Evolutionary conservation across 2,797 vertebrate species (phyloP).

Genomic region (Pangasius djambal): DNA sequence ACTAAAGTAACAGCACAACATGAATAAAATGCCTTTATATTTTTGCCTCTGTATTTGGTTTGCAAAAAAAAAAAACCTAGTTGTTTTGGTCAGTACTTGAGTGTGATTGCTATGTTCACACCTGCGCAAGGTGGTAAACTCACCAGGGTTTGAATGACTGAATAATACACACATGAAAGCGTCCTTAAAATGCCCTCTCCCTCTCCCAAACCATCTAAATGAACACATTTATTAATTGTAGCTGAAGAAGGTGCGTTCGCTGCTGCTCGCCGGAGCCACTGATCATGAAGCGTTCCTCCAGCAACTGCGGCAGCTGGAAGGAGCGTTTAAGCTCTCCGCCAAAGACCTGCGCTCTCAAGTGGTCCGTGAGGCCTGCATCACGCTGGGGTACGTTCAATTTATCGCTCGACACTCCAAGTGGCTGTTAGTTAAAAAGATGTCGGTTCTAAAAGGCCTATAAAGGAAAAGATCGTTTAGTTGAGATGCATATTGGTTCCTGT

Average conservation of each 20-base stretch:
- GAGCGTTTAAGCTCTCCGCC: slow-evolving; percentile 89
- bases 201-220: background rate
- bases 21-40: background rate
- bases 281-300: slow-evolving; percentile 88
- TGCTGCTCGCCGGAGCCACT: slow-evolving; percentile 87
- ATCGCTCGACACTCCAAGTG: background rate
- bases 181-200: background rate
- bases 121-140: background rate
- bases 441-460: slow-evolving; percentile 6
- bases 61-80: background rate
- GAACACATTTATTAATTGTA: slow-evolving; percentile 58
- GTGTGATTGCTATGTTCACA: background rate
- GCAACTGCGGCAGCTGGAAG: slow-evolving; percentile 88
- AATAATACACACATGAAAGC: background rate
- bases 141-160: background rate
- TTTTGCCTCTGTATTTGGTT: background rate
- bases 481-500: slow-evolving; percentile 3
- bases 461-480: slow-evolving; percentile 33
- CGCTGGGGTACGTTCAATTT: slow-evolving; percentile 81
- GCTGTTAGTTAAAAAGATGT: background rate
- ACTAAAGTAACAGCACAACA: background rate
- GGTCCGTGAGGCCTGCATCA: slow-evolving; percentile 92
- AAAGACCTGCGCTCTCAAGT: slow-evolving; percentile 95
- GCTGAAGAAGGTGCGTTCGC: slow-evolving; percentile 92
- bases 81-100: background rate